Base-by-base conservation (phyloP, 2,797 vertebrate species). In the Sebastes variabilis region DNA sequence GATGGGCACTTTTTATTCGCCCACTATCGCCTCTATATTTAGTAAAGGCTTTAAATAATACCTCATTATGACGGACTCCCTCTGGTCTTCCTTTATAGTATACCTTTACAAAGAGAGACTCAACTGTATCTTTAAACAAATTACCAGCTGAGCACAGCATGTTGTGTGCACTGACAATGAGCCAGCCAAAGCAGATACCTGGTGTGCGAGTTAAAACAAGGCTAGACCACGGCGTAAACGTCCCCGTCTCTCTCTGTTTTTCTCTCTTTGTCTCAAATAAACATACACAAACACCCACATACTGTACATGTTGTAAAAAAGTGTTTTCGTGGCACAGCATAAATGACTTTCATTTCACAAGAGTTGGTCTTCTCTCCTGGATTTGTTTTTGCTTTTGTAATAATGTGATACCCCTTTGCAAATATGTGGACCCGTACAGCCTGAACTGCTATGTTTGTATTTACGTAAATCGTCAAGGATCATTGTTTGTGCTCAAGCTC, bases 61-160 rank as follows among this genome's bases (percentile, higher is more conserved):
- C 78, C 84, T 94, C 84, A 90, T 95, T 92, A 94, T 59, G 66
- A 82, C 55, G 69, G 76, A 84, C 89, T 85, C 82, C 87, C 82
- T 62, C 80, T 80, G 89, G 71, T 88, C 73, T 87, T 72, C 66
- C 68, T 87, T 86, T 86, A 82, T 85, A 87, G 73, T 75, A 65
- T 66, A 86, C 62, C 73, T 79, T 89, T 75, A 68, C 75, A 89
- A 84, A 92, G 74, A 90, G 78, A 73, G 76, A 87, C 76, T 85
- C 72, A 72, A 82, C 77, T 85, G 90, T 79, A 76, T 91, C 81
- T 89, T 92, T 80, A 85, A 90, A 85, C 76, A 93, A 88, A 92
- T 89, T 42, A 83, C 67, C 67, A 82, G 81, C 86, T 71, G 86
- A 85, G 81, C 88, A 78, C 86, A 89, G 83, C 82, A 38, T 84